These are phyloP conservation scores for Panulirus ornatus DNA, from an alignment of 1,140 invertebrate species.

Conservation along the genomic window DNA sequence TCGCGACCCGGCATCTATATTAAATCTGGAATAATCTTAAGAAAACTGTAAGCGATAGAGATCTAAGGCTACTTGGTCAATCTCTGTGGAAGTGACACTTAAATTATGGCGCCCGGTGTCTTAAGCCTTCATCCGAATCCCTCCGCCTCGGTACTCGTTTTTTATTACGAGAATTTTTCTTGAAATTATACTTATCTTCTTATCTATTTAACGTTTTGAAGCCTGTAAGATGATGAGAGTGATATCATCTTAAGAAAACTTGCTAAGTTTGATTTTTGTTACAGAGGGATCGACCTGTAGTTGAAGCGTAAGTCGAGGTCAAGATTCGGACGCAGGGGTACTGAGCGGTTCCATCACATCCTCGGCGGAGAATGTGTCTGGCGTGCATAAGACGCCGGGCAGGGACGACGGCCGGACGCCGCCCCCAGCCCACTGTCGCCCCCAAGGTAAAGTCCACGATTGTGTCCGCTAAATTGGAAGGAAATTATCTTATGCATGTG, in stretches of 20 bases:
- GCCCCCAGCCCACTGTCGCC: not conserved
- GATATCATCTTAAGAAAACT: too few relatives aligned
- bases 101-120: not conserved
- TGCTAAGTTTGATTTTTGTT: too few relatives aligned
- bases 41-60: not conserved
- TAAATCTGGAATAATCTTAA: constrained; percentile 29
- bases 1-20: constrained; percentile 9
- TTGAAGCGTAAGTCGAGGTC: too few relatives aligned
- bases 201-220: too few relatives aligned
- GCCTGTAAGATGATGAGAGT: too few relatives aligned
- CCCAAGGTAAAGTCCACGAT: not conserved
- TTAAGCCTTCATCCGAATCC: not conserved
- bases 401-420: not conserved
- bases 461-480: constrained; percentile 27
- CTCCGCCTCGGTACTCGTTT: too few relatives aligned
- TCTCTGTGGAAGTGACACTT: not conserved
- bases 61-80: not conserved
- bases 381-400: too few relatives aligned
- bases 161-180: too few relatives aligned
- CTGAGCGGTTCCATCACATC: not conserved
- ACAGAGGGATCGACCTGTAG: too few relatives aligned
- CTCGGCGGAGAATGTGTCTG: not conserved
- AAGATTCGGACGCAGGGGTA: too few relatives aligned
- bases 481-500: constrained; percentile 44
- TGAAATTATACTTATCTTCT: too few relatives aligned